Percentiles rank a stretch among this genome's conserved stretches.
Conservation (phyloP, 1,140 invertebrate genomes). For the Cydia pomonella region DNA sequence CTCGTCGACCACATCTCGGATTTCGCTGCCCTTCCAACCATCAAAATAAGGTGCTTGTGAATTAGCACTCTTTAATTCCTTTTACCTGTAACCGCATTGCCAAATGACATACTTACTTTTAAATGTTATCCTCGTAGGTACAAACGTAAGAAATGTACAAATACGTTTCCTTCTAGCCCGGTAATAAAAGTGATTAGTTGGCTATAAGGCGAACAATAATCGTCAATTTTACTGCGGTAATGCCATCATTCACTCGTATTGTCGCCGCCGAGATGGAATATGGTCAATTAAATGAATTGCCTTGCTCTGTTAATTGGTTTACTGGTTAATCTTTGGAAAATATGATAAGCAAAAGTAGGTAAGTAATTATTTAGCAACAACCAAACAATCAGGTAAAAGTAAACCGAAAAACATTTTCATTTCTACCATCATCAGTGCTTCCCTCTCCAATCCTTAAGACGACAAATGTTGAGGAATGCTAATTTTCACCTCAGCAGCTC, state of each 20-base stretch:
- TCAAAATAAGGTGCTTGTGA: slow-evolving; percentile 6
- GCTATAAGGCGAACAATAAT: slow-evolving; percentile 24
- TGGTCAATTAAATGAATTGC: slow-evolving; percentile 14
- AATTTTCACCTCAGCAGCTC: too few relatives aligned
- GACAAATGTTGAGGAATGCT: too few relatives aligned
- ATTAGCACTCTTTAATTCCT: slow-evolving; percentile 1
- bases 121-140: not conserved
- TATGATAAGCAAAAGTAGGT: not conserved
- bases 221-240: slow-evolving; percentile 26
- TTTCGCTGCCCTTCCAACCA: slow-evolving; percentile 45
- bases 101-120: not conserved
- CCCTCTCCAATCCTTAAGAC: too few relatives aligned
- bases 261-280: slow-evolving; percentile 14
- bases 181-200: slow-evolving; percentile 29
- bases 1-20: slow-evolving; percentile 61
- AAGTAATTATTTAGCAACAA: not conserved
- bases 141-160: not conserved
- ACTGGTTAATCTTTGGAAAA: slow-evolving; percentile 3
- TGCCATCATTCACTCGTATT: slow-evolving; percentile 23
- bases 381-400: too few relatives aligned
- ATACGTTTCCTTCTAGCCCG: not conserved
- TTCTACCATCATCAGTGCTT: too few relatives aligned
- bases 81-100: not conserved
- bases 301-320: slow-evolving; percentile 1
- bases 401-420: too few relatives aligned